Conservation (phyloP, 2,113 vertebrate species). For the Eonycteris spelaea region DNA sequence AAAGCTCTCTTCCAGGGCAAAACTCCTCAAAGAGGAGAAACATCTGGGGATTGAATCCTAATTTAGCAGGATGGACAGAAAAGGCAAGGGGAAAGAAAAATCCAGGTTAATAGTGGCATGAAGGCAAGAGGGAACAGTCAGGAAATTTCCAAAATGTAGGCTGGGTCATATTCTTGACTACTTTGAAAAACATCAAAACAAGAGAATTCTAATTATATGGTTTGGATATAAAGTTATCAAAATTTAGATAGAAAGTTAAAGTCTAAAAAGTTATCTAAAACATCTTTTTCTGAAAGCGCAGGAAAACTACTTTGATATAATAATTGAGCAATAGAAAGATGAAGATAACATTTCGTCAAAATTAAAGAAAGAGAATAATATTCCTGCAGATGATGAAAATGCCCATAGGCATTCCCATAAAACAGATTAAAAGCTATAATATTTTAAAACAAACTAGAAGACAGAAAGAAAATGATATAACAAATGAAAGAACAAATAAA, state of each 20-base stretch:
- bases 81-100: not conserved
- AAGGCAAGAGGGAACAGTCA: not conserved
- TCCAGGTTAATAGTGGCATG: not conserved
- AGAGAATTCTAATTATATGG: not conserved
- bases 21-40: not conserved
- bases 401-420: not conserved
- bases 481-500: not conserved
- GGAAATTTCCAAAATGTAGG: not conserved
- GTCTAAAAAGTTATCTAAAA: not conserved
- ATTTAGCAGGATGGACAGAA: not conserved
- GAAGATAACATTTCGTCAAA: not conserved
- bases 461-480: not conserved
- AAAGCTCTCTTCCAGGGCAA: not conserved
- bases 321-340: not conserved
- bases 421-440: not conserved
- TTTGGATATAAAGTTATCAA: not conserved
- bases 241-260: not conserved
- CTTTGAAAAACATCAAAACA: not conserved
- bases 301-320: not conserved
- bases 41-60: not conserved
- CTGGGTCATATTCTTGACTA: not conserved
- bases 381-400: not conserved
- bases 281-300: not conserved
- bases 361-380: not conserved
- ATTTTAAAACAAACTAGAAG: not conserved